Percentiles rank a stretch among this genome's conserved stretches.
Conservation (phyloP, 2,888 invertebrate species). For the Reticulitermes lucifugus region DNA sequence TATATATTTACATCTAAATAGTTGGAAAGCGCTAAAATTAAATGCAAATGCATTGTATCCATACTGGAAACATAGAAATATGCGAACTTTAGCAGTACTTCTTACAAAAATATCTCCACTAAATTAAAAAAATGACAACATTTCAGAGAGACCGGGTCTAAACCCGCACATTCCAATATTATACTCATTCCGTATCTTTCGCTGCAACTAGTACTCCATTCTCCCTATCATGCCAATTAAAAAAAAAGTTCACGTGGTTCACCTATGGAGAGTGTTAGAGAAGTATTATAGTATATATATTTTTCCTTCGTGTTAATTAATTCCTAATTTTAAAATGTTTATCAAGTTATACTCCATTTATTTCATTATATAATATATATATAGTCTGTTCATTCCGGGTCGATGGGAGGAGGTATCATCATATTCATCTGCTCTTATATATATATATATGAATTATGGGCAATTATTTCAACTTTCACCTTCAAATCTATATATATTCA, state of each 20-base stretch:
- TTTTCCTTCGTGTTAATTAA: slow-evolving; percentile 14
- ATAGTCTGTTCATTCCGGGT: neutral
- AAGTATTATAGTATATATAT: slow-evolving; percentile 24
- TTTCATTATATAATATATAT: slow-evolving; percentile 21
- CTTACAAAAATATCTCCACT: slow-evolving; percentile 16
- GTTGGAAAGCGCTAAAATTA: neutral
- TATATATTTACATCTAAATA: neutral
- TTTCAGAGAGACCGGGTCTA: slow-evolving; percentile 19
- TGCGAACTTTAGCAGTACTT: neutral
- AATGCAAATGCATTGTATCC: neutral
- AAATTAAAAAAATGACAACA: slow-evolving; percentile 19
- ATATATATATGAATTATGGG: neutral
- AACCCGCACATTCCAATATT: slow-evolving; percentile 20
- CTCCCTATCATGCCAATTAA: slow-evolving; percentile 14
- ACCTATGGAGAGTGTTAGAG: slow-evolving; percentile 31
- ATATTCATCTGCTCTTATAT: neutral
- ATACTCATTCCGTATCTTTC: slow-evolving; percentile 27
- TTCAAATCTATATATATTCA: neutral
- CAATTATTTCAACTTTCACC: slow-evolving; percentile 11
- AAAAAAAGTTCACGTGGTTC: slow-evolving; percentile 25
- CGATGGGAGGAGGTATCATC: neutral
- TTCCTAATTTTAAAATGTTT: slow-evolving; percentile 34
- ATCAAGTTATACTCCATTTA: slow-evolving; percentile 13
- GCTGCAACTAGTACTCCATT: slow-evolving; percentile 12
- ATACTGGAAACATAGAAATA: neutral